Evolutionary conservation across 1,140 invertebrate species (phyloP), one percentile per base, ranked within the genome.

Genomic region (Drosophila nasuta): DNA sequence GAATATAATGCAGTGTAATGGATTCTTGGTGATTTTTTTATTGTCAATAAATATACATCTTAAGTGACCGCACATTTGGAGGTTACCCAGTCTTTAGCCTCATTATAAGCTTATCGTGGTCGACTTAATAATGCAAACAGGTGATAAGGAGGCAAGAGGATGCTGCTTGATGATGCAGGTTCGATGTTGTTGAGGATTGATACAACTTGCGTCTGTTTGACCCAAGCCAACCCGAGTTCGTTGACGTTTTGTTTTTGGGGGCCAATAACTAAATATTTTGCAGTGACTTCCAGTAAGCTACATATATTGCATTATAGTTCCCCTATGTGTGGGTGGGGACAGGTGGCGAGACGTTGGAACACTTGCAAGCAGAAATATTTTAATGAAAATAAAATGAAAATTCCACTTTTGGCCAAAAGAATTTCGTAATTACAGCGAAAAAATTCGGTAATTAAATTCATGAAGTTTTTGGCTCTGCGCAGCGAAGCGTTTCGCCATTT

Each of bases 331-430:
- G 13, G 25, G 30, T 41, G 2, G 35, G 6, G 10, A 10, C 17
- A 48, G 65, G 17, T 46, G 64, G 41, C 15, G 58, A 43, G 11
- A 33, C 11, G n/a, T 60, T 60, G 62, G 77, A 87, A 87, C 79
- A 87, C 72, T 87, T 86, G 66, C 82, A 75, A 77, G 78, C 75
- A 68, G 33, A 85, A 86, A 85, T 86, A 88, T 88, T 88, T 88
- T 89, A 88, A 89, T 88, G 83, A 88, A 88, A 88, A 83, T 79
- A 75, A 89, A 88, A 88, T 89, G 81, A 88, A 89, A 88, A 88
- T 88, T 88, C 85, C 85, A 73, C 68, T 83, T 89, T 88, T 63
- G 74, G 85, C 85, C 85, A 88, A 85, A 88, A 89, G 85, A 88
- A 88, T 88, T 89, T 88, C 75, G 85, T 88, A 88, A 88, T 88